Base-by-base conservation (phyloP, 2,888 invertebrate species). In the Agriopis leucophaearia region DNA sequence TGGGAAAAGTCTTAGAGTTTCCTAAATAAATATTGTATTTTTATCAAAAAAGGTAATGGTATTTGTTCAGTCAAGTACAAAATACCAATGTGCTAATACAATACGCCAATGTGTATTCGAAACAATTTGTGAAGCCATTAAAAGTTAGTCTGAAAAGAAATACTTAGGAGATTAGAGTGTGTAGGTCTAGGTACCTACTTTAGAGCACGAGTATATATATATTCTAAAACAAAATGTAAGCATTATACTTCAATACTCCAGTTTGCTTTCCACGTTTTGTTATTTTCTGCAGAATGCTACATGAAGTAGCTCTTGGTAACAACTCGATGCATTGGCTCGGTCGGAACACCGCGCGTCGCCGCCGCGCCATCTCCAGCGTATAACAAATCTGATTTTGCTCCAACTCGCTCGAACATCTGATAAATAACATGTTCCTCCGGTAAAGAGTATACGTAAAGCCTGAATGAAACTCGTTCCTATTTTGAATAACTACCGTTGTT, bases 301-400 rank as follows among this genome's bases (percentile, higher is more conserved):
- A 74, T 62, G 50, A 79, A 44, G 58, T 61, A 18, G 74, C 73
- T 76, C 73, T 66, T 71, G 65, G 72, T 74, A 84, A 81, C 79
- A 80, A 79, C 75, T 81, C 80, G 79, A 82, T 79, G 78, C 76
- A 66, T 77, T 70, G 67, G 60, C 70, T 44, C 54, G 52, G 40
- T 16, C 47, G 61, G 38, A 51, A 71, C 74, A 69, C 72, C 62
- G 61, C 74, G 67, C 70, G 61, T 15, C 50, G 65, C 69, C 67
- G 64, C 55, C 56, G 70, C 72, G 63, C 44, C 51, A 63, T 71
- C 67, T 66, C 57, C 51, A 65, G 72, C 64, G 35, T 59, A 75
- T 78, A 79, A 81, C 80, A 82, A 81, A 83, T 80, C 75, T 72
- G 79, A 82, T 84, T 84, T 81, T 69, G 70, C 75, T 77, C 66